Evolutionary conservation across 2,888 invertebrate species (phyloP), one percentile per base, ranked within the genome.

Genomic region (Cremastinae sp.): DNA sequence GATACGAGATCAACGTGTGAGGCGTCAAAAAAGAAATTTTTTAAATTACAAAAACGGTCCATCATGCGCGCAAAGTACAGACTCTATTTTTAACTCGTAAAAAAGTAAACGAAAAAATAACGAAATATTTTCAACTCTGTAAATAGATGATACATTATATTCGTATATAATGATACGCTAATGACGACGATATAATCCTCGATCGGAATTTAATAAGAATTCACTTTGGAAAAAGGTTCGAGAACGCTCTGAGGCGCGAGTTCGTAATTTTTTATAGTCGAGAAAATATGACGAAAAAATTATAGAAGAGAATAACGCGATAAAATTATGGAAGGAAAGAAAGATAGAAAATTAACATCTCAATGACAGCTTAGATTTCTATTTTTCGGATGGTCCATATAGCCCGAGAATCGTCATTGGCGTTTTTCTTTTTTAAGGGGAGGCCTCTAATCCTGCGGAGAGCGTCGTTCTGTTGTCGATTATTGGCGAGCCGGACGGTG

Each of bases 51-150:
- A 37, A 56, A 69, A 74, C 58, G 86, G 84, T 88, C 86, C 87
- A 86, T 86, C 86, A 85, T 82, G 86, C 86, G 87, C 85, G 87
- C 85, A 86, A 88, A 82, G 85, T 87, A 86, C 85, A 88, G 82
- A 88, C 84, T 89, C 89, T 89, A 89, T 89, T 89, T 89, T 89
- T 89, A 88, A 88, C 86, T 89, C 85, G 88, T 86, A 87, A 86
- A 88, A 39, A 18, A 49, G 47, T 41, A 56, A 41, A 35, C 37
- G 22, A 61, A 72, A 64, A 59, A 71, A 49, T 37, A 47, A 55
- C 66, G 65, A 47, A 73, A 89, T 88, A 89, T 88, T 89, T 88
- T 88, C 83, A 89, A 84, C 84, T 86, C 83, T 88, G 85, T 83
- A 85, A 86, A 87, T 87, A 79, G 76, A 81, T n/a, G n/a, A n/a